Conservation (phyloP, 2,888 invertebrate species). For the Drosophila birchii region DNA sequence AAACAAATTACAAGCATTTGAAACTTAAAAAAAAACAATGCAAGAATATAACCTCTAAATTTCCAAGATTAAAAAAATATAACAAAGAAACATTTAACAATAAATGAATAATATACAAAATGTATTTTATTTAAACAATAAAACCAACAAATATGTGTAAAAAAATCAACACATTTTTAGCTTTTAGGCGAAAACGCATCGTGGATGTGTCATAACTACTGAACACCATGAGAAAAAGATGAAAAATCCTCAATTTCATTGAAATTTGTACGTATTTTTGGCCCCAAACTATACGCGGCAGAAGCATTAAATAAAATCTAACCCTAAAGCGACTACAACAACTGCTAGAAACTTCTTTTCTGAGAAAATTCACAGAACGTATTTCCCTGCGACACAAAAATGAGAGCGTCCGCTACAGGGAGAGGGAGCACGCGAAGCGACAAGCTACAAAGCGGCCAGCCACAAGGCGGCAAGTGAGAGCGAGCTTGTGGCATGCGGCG, state of each 20-base stretch:
- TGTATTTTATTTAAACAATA: background rate
- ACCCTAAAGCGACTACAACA: constrained; percentile 33
- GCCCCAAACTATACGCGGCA: constrained; percentile 8
- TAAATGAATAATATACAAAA: background rate
- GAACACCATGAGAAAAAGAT: background rate
- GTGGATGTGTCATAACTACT: constrained; percentile 1
- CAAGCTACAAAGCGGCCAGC: constrained; percentile 18
- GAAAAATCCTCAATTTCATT: background rate
- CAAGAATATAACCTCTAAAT: too few relatives aligned
- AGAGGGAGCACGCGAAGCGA: constrained; percentile 26
- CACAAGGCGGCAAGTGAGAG: constrained; percentile 23
- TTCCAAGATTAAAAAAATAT: too few relatives aligned
- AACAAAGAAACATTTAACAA: background rate
- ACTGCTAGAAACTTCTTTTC: constrained; percentile 43
- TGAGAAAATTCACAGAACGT: constrained; percentile 38
- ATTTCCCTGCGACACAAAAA: constrained; percentile 13
- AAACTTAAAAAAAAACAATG: background rate
- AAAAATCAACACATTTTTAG: background rate
- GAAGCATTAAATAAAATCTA: constrained; percentile 17
- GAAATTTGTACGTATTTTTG: constrained; percentile 7
- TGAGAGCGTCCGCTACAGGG: constrained; percentile 23
- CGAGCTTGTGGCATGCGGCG: constrained; percentile 26
- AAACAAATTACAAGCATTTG: background rate
- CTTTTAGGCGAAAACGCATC: constrained; percentile 1
- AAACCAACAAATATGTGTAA: background rate